These are phyloP conservation scores for Lamellibrachia satsuma DNA, from an alignment of 2,888 invertebrate species.

Conservation along the genomic window DNA sequence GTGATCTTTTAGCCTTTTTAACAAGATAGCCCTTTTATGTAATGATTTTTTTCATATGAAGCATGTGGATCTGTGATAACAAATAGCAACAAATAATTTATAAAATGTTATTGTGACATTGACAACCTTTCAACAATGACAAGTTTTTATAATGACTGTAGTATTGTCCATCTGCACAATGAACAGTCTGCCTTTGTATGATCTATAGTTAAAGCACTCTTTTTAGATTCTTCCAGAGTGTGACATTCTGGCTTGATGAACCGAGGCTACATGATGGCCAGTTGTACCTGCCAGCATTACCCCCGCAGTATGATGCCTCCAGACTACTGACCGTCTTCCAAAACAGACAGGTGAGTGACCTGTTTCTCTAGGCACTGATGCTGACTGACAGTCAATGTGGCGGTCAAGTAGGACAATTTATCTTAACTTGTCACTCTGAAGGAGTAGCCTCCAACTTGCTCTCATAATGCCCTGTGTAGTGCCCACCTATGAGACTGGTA, in stretches of 20 bases:
- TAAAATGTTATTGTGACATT: background rate
- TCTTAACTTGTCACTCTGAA: too few species aligned
- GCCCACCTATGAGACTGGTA: too few species aligned
- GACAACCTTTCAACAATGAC: too few species aligned
- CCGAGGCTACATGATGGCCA: conserved; percentile 76
- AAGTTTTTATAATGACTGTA: background rate
- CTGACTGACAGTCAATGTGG: background rate
- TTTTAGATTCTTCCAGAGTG: conserved; percentile 65
- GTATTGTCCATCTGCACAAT: background rate
- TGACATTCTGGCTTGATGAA: conserved; percentile 82
- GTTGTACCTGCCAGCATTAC: conserved; percentile 75
- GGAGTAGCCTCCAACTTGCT: too few species aligned
- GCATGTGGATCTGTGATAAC: background rate
- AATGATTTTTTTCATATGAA: background rate
- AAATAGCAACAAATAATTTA: background rate
- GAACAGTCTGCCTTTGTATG: background rate
- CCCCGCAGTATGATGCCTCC: conserved; percentile 78
- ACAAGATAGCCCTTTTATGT: background rate
- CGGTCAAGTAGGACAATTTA: background rate
- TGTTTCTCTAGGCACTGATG: background rate
- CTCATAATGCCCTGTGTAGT: too few species aligned
- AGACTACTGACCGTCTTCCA: conserved; percentile 73
- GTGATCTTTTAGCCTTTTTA: background rate
- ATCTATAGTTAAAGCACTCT: background rate
- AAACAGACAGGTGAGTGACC: conserved; percentile 45